These are phyloP conservation scores for Notamacropus eugenii DNA, from an alignment of 2,797 vertebrate species.

Conservation along the genomic window DNA sequence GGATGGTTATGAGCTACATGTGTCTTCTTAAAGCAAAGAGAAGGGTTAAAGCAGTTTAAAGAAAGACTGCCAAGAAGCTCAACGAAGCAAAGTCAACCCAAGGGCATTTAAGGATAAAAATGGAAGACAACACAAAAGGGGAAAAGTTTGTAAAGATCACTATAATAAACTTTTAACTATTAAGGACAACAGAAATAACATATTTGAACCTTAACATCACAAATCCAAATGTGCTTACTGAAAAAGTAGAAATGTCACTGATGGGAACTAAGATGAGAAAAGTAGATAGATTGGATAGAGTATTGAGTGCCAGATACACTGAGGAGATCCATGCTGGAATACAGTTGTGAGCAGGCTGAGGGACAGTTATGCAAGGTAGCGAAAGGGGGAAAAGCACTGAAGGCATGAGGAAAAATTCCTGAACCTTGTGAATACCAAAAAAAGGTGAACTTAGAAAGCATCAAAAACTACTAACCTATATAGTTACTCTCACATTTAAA, in stretches of 20 bases:
- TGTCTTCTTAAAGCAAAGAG: background rate
- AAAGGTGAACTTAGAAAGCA: background rate
- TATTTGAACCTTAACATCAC: background rate
- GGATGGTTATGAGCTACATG: background rate
- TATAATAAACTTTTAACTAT: background rate
- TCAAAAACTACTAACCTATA: background rate
- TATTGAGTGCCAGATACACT: background rate
- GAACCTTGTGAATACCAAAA: background rate
- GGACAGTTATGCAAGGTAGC: background rate
- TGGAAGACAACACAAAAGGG: background rate
- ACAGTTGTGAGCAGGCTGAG: background rate
- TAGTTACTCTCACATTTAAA: background rate
- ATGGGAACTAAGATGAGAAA: background rate
- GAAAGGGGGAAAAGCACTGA: background rate
- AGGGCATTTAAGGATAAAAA: background rate
- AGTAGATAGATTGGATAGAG: background rate
- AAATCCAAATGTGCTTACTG: background rate
- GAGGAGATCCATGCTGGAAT: background rate
- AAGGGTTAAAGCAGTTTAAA: background rate
- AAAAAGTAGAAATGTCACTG: background rate
- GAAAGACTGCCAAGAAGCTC: background rate
- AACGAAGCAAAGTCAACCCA: background rate
- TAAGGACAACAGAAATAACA: background rate
- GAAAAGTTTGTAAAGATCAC: background rate
- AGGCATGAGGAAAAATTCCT: background rate